Percentiles rank a stretch among this genome's conserved stretches.
phyloP scores from a whole-genome alignment of 1,140 invertebrate species.

The Papilio aristodemus region DNA sequence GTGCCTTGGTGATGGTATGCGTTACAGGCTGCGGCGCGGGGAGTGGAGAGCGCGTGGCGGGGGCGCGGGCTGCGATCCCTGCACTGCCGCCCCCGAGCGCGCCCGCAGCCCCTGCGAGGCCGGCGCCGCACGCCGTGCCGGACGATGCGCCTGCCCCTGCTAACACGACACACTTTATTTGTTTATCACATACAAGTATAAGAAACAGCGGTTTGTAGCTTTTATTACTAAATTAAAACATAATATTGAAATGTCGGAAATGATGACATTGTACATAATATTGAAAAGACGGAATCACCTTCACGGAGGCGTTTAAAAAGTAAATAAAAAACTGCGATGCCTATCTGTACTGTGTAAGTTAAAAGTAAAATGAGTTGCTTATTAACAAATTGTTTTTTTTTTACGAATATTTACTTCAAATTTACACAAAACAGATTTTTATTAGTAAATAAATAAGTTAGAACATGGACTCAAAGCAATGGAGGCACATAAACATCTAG shows the following conservation, averaged over 20 bases:
- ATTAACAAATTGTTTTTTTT: no score
- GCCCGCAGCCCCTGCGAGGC: constrained; percentile 67
- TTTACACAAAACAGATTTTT: not conserved
- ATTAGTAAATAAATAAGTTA: not conserved
- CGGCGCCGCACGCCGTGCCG: constrained; percentile 51
- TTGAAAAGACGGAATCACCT: not conserved
- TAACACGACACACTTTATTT: not conserved
- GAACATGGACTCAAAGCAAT: constrained; percentile 14
- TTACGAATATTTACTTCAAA: not conserved
- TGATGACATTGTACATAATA: not conserved
- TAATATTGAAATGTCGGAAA: not conserved
- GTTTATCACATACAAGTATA: not conserved
- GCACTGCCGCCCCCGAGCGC: constrained; percentile 51
- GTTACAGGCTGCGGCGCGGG: constrained; percentile 37
- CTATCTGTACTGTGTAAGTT: not conserved
- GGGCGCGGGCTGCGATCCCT: constrained; percentile 37
- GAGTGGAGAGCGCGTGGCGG: constrained; percentile 40
- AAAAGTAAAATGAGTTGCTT: constrained; percentile 10
- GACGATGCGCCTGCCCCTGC: constrained; percentile 22
- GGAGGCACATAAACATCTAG: constrained; percentile 39
- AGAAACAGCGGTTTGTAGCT: not conserved
- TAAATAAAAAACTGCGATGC: not conserved
- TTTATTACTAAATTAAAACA: not conserved
- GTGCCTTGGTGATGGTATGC: constrained; percentile 40
- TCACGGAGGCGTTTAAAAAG: not conserved